These are phyloP conservation scores for Actias luna DNA, from an alignment of 2,888 invertebrate species.

Conservation along the genomic window DNA sequence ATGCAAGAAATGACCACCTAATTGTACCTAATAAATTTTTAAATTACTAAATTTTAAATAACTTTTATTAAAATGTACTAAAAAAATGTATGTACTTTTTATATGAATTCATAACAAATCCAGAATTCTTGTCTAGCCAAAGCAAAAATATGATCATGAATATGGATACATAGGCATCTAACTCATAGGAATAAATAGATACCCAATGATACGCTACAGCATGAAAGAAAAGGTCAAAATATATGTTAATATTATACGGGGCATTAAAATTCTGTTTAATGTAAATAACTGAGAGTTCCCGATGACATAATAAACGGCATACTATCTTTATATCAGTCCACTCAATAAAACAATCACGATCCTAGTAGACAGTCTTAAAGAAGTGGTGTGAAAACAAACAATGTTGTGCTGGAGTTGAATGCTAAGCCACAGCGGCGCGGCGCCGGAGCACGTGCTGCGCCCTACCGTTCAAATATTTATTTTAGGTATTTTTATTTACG, in stretches of 20 bases:
- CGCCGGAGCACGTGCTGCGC: conserved; percentile 64
- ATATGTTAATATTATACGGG: neutral
- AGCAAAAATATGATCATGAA: neutral
- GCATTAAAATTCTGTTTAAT: neutral
- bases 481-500: conserved; percentile 62
- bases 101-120: too few species aligned
- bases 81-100: too few species aligned
- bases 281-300: conserved; percentile 4
- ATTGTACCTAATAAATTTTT: too few species aligned
- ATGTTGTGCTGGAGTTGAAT: conserved; percentile 62
- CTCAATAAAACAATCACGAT: conserved; percentile 71
- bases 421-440: conserved; percentile 59
- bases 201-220: neutral
- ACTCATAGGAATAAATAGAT: neutral
- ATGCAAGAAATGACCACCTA: too few species aligned
- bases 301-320: conserved; percentile 49
- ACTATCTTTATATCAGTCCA: conserved; percentile 30
- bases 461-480: conserved; percentile 70
- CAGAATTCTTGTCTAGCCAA: too few species aligned
- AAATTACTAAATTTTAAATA: too few species aligned
- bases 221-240: neutral
- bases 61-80: too few species aligned
- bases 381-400: conserved; percentile 67
- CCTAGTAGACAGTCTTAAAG: conserved; percentile 25
- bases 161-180: neutral